A percentile compares a stretch with the other conserved stretches of the same genome.
These are phyloP conservation scores for Melikaiella ostensackeni DNA, from an alignment of 2,888 invertebrate genomes.

Conservation along the genomic window DNA sequence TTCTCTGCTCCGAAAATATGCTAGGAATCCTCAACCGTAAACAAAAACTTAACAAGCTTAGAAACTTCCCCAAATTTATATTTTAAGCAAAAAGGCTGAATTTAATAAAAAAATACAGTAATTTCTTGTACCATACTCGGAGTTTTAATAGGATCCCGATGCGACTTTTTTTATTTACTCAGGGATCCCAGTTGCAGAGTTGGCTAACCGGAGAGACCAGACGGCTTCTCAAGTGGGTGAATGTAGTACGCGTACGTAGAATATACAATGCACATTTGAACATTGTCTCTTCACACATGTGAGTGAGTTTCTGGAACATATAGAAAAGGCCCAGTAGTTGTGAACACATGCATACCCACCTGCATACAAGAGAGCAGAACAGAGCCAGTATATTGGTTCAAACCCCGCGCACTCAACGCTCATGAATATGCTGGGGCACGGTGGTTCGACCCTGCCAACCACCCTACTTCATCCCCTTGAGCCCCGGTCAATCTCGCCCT, in stretches of 20 bases:
- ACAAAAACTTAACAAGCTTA: too few species aligned
- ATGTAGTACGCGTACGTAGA: neutral
- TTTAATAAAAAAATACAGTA: too few species aligned
- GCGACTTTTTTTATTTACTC: too few species aligned
- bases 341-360: conserved; percentile 26
- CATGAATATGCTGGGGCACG: conserved; percentile 73
- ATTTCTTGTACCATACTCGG: too few species aligned
- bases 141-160: too few species aligned
- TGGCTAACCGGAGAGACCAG: neutral
- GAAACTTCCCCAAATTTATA: too few species aligned
- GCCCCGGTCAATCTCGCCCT: conserved; percentile 66
- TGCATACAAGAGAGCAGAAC: conserved; percentile 49
- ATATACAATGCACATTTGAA: neutral
- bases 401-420: conserved; percentile 73
- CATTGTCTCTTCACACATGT: conserved; percentile 6
- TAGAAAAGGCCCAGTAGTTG: conserved; percentile 13
- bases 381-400: conserved; percentile 67
- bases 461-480: conserved; percentile 61
- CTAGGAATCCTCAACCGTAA: too few species aligned
- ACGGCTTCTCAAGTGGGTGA: neutral
- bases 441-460: conserved; percentile 64
- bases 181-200: neutral
- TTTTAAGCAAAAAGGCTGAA: too few species aligned
- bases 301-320: conserved; percentile 13
- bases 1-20: too few species aligned